These are phyloP conservation scores for Galeopterus variegatus DNA, from an alignment of 2,113 vertebrate genomes.

Conservation along the genomic window DNA sequence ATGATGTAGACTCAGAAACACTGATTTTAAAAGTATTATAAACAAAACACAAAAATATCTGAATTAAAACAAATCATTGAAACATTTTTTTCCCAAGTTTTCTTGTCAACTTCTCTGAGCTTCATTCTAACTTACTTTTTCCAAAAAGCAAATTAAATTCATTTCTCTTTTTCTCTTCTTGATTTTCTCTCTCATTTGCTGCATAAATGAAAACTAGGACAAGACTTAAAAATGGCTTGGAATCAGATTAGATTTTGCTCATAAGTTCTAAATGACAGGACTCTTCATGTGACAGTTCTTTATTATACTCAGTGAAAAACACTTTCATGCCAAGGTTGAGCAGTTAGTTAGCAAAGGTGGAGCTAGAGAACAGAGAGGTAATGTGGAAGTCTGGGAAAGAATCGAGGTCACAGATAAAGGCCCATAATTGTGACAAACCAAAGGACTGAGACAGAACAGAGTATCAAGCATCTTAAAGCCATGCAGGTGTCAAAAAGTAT, in stretches of 20 bases:
- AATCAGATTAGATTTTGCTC: not conserved
- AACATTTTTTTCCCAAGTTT: not conserved
- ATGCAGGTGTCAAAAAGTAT: not conserved
- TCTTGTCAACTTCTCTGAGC: not conserved
- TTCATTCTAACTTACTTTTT: not conserved
- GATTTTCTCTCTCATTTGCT: not conserved
- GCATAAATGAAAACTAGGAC: not conserved
- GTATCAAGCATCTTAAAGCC: not conserved
- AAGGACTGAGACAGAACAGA: not conserved
- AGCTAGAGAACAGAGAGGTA: not conserved
- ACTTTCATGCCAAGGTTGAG: not conserved
- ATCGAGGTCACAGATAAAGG: not conserved
- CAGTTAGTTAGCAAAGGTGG: not conserved
- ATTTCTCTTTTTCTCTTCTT: not conserved
- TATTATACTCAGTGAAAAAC: not conserved
- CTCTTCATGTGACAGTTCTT: not conserved
- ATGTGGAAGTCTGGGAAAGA: not conserved
- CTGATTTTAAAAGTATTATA: not conserved
- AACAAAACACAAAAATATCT: not conserved
- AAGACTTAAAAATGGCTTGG: not conserved
- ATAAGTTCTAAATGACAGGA: not conserved
- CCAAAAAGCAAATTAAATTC: not conserved
- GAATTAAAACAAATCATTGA: conserved; percentile 10
- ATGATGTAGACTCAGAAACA: not conserved
- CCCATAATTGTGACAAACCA: not conserved